Base-by-base conservation (phyloP, 2,888 invertebrate species). In the Nomada ferruginata region DNA sequence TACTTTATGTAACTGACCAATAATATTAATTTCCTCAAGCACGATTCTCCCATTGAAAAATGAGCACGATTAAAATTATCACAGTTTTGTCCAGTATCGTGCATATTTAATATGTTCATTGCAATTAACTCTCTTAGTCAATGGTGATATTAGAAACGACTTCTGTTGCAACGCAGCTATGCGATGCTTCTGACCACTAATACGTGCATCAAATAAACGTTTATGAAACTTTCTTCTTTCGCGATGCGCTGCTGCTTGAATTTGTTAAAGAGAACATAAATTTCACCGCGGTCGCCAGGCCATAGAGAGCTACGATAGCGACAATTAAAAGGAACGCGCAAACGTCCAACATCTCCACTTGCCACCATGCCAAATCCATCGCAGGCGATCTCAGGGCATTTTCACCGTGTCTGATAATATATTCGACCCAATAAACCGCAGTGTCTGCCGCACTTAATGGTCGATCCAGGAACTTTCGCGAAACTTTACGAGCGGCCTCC, bases 321-420 rank as follows among this genome's bases (percentile, higher is more conserved):
- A 42, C 29, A 1, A 78, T 0, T 0, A 80, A 1, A 0, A 86
- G 10, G 36, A 87, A 74, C 7, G 69, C 76, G 52, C 85, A 84
- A 1, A 93, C 86, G 66, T 93, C 93, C 0, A 93, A 5, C 0
- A 93, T 78, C 4, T 85, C 69, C 4, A 90, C 10, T 76, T 93
- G 90, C 92, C 92, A 93, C 93, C 93, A 93, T 0, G 84, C n/a
- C 50, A 93, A 76, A 68, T 92, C 84, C 77, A 89, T 73, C 0
- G 90, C 90, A 0, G 90, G 88, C 18, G 93, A 91, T 85, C 90
- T 90, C 4, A 93, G 74, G 0, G 75, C 82, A 10, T 91, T 69
- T 5, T 68, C 83, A 4, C 92, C 93, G 50, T 91, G 82, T 82
- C 86, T 90, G 36, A 88, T 70, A 15, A 92, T 77, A 60, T 91